These are phyloP conservation scores for Netelia virgata DNA, from an alignment of 2,888 invertebrate species.

Conservation along the genomic window DNA sequence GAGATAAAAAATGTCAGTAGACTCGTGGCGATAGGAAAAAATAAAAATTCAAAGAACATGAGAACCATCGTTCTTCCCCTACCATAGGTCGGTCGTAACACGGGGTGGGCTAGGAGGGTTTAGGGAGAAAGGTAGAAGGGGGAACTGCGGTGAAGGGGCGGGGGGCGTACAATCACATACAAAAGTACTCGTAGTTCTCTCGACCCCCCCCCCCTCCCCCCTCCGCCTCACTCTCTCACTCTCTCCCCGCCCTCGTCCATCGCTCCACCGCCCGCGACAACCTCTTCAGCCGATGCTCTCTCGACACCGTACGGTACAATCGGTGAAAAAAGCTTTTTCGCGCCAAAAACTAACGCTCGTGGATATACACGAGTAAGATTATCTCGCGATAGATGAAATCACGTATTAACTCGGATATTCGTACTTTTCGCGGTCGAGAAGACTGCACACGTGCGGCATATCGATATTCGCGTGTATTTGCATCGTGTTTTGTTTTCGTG, in stretches of 20 bases:
- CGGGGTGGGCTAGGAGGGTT: conserved; percentile 82
- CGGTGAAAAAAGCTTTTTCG: conserved; percentile 73
- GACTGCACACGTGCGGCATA: conserved; percentile 22
- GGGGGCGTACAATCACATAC: conserved; percentile 81
- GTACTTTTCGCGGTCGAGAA: not conserved
- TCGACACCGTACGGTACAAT: conserved; percentile 78
- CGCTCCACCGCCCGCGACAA: conserved; percentile 67
- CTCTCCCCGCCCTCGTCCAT: conserved; percentile 60
- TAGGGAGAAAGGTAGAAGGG: conserved; percentile 77
- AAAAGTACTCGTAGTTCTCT: conserved; percentile 79
- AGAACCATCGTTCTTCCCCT: conserved; percentile 80
- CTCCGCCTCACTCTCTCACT: conserved; percentile 12
- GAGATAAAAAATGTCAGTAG: not conserved
- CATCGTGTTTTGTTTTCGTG: not conserved
- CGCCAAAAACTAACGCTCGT: conserved; percentile 54
- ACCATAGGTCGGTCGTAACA: conserved; percentile 63
- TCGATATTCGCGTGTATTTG: conserved; percentile 15
- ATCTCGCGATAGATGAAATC: conserved; percentile 1
- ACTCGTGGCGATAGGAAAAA: conserved; percentile 66
- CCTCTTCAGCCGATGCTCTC: conserved; percentile 72
- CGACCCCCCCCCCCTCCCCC: conserved; percentile 58
- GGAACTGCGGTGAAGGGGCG: conserved; percentile 76
- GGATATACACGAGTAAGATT: too few relatives aligned
- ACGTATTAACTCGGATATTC: not conserved
- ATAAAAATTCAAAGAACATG: conserved; percentile 81